Percentiles rank a stretch among this genome's conserved stretches.
These are phyloP conservation scores for Archocentrus centrarchus DNA, from an alignment of 2,113 vertebrate genomes.

Conservation along the genomic window DNA sequence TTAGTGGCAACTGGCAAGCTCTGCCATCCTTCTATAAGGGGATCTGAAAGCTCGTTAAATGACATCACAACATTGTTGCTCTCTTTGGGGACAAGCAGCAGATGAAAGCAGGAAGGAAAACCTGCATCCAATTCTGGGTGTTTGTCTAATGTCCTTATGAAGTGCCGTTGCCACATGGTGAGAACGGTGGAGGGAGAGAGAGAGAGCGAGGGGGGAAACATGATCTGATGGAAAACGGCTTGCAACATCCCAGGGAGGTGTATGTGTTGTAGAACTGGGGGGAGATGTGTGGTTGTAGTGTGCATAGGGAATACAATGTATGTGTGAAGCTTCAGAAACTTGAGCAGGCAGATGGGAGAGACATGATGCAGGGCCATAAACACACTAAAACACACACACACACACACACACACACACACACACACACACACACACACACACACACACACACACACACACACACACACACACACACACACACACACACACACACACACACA, in stretches of 20 bases:
- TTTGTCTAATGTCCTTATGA: conserved; percentile 79
- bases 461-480: too few species aligned
- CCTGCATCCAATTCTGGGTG: conserved; percentile 80
- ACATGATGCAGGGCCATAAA: neutral
- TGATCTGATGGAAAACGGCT: conserved; percentile 78
- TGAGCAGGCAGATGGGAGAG: neutral
- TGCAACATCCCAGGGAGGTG: conserved; percentile 43
- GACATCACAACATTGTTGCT: conserved; percentile 79
- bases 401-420: too few species aligned
- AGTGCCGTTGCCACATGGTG: conserved; percentile 76
- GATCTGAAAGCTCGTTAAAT: conserved; percentile 76
- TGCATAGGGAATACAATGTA: conserved; percentile 34
- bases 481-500: neutral
- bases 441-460: neutral
- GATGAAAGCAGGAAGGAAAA: conserved; percentile 77
- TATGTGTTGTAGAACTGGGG: conserved; percentile 27
- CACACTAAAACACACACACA: neutral
- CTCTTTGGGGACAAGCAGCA: conserved; percentile 76
- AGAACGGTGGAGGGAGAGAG: conserved; percentile 41
- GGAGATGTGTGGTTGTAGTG: conserved; percentile 41
- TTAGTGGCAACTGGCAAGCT: conserved; percentile 75
- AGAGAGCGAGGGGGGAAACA: conserved; percentile 22
- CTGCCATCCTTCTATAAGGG: conserved; percentile 66
- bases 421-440: neutral
- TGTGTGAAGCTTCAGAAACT: conserved; percentile 37